These are phyloP conservation scores for Carduelis carduelis DNA, from an alignment of 2,797 vertebrate genomes.

Conservation along the genomic window DNA sequence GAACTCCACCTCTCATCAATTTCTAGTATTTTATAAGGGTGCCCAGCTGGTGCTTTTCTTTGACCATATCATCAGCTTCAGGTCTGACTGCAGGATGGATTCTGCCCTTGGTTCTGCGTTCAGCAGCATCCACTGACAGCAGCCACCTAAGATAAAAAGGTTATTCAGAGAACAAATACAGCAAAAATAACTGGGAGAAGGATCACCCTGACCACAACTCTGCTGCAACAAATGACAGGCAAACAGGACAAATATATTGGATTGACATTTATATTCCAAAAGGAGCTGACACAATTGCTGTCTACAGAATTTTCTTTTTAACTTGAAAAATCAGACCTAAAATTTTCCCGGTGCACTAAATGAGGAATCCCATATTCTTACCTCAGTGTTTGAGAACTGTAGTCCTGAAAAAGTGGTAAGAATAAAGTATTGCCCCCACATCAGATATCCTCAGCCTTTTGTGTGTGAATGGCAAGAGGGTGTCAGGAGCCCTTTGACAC, in stretches of 20 bases:
- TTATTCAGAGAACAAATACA: neutral
- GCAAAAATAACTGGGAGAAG: neutral
- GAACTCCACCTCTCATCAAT: neutral
- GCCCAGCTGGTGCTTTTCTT: neutral
- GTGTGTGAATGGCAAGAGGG: neutral
- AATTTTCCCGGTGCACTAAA: neutral
- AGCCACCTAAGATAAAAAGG: neutral
- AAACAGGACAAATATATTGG: neutral
- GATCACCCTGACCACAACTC: neutral
- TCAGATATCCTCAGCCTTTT: neutral
- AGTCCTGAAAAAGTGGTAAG: neutral
- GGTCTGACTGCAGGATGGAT: neutral
- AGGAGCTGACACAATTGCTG: neutral
- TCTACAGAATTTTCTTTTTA: neutral
- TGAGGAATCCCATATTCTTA: neutral
- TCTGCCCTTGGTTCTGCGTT: neutral
- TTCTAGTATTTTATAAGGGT: neutral
- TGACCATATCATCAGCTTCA: neutral
- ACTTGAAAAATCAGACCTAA: neutral
- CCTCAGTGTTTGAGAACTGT: neutral
- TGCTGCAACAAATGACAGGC: neutral
- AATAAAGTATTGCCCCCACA: neutral
- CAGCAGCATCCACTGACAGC: neutral
- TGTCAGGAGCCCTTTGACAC: neutral
- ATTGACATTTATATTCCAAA: neutral